phyloP scores from a whole-genome alignment of 2,888 invertebrate species.

The Isoperla grammatica region DNA sequence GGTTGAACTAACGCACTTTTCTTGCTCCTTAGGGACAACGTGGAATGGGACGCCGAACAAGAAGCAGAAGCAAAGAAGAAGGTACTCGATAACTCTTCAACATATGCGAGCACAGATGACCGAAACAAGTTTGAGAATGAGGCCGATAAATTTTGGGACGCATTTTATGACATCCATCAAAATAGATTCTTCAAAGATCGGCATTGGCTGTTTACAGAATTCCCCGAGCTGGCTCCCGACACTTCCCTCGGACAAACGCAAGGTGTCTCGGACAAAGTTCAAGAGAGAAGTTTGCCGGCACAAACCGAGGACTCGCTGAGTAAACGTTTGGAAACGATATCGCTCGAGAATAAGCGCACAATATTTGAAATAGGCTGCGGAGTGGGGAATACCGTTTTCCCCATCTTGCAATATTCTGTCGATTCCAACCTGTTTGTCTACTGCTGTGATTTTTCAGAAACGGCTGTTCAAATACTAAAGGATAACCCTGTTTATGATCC shows the following conservation, averaged over 20 bases:
- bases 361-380: conserved; percentile 95
- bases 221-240: conserved; percentile 76
- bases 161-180: conserved; percentile 85
- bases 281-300: neutral
- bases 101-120: conserved; percentile 54
- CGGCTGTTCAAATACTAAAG: conserved; percentile 76
- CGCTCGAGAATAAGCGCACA: conserved; percentile 35
- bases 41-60: conserved; percentile 82
- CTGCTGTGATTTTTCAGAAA: conserved; percentile 88
- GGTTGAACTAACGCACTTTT: too few species aligned
- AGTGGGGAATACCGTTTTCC: conserved; percentile 94
- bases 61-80: conserved; percentile 67
- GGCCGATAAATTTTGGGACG: conserved; percentile 83
- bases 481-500: conserved; percentile 63
- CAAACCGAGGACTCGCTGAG: neutral
- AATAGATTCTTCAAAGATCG: conserved; percentile 97
- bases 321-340: neutral
- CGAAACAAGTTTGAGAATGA: conserved; percentile 63
- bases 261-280: too few species aligned
- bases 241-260: conserved; percentile 27
- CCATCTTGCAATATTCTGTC: conserved; percentile 76
- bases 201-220: conserved; percentile 96
- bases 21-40: conserved; percentile 74
- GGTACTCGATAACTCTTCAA: conserved; percentile 65
- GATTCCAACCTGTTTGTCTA: conserved; percentile 76